Evolutionary conservation across 2,113 vertebrate genomes (phyloP).

Genomic region (Solenodon paradoxus): DNA sequence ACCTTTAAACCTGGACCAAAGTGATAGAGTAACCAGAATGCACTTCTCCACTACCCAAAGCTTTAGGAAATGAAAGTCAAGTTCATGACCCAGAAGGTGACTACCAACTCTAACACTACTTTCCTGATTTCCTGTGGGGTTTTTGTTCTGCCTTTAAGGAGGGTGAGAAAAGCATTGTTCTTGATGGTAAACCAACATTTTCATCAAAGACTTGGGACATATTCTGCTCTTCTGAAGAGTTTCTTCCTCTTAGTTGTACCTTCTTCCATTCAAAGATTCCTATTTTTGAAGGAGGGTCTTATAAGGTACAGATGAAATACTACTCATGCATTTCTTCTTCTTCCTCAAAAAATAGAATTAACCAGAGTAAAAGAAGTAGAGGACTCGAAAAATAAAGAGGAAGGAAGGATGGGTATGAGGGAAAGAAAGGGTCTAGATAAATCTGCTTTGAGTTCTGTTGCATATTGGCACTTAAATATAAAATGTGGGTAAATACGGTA

Average conservation of each 20-base stretch:
- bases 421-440: background rate
- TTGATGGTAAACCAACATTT: conserved; percentile 12
- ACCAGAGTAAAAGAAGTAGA: background rate
- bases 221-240: background rate
- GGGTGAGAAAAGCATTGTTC: background rate
- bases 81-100: conserved; percentile 49
- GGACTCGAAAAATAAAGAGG: background rate
- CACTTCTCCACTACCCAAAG: conserved; percentile 81
- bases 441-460: background rate
- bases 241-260: background rate
- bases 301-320: background rate
- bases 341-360: background rate
- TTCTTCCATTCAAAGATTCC: background rate
- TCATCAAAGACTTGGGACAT: conserved; percentile 31
- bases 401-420: background rate
- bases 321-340: background rate
- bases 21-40: conserved; percentile 72
- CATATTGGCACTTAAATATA: background rate
- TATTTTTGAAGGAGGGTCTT: background rate
- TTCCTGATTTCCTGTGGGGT: background rate
- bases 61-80: conserved; percentile 19
- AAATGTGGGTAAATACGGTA: background rate
- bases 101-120: conserved; percentile 66
- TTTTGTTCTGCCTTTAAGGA: background rate
- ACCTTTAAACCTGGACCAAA: conserved; percentile 42